Conservation (phyloP, 2,888 invertebrate species). For the Sarcophaga rosellei region DNA sequence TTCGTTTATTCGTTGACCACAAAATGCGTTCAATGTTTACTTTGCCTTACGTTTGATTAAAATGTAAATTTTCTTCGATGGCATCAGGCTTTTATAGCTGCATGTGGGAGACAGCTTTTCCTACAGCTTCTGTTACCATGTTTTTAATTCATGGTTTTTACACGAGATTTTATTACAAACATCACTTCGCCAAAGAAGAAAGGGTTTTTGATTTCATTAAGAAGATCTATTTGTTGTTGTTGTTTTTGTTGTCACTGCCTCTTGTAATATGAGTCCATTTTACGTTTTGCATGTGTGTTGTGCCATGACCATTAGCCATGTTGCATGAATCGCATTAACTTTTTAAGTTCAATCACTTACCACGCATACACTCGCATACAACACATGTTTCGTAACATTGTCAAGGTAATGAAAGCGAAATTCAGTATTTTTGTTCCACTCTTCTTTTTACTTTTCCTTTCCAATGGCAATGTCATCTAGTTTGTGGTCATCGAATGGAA, state of each 20-base stretch:
- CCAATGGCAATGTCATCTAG: background rate
- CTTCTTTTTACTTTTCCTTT: background rate
- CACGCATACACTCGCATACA: background rate
- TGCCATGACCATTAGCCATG: conserved; percentile 43
- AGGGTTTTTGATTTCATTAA: conserved; percentile 63
- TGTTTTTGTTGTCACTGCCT: conserved; percentile 5
- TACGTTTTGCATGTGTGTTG: conserved; percentile 36
- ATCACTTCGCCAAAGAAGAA: conserved; percentile 23
- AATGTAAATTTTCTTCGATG: conserved; percentile 66
- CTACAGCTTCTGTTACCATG: background rate
- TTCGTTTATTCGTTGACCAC: conserved; percentile 15
- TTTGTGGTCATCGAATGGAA: background rate
- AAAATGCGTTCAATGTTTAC: conserved; percentile 36
- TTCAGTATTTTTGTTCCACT: background rate
- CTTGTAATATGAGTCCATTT: conserved; percentile 54
- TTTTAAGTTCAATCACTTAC: conserved; percentile 50
- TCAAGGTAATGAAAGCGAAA: conserved; percentile 59
- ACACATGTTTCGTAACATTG: conserved; percentile 54
- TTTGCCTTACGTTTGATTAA: conserved; percentile 62
- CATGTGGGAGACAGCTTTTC: background rate
- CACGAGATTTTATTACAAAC: conserved; percentile 28
- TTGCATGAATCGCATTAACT: background rate
- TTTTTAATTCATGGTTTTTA: background rate
- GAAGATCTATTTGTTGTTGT: conserved; percentile 9
- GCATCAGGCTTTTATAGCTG: conserved; percentile 54